Evolutionary conservation across 2,888 invertebrate genomes (phyloP).

Genomic region (Iselma pallidipennis): DNA sequence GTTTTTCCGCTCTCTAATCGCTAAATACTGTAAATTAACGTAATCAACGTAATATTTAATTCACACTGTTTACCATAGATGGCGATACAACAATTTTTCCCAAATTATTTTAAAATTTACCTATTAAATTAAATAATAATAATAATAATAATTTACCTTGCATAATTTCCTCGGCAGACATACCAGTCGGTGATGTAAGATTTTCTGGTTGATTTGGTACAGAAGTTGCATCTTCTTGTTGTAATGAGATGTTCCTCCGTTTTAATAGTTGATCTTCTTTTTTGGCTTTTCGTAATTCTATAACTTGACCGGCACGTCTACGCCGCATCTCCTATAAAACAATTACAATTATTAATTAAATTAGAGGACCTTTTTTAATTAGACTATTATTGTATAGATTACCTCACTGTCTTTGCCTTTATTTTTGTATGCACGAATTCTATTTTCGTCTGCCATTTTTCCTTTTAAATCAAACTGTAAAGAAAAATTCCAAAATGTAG

Average conservation of each 20-base stretch:
- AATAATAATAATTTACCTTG: conserved; percentile 54
- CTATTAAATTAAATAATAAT: too few relatives aligned
- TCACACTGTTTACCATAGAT: not conserved
- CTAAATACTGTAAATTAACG: not conserved
- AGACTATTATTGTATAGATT: conserved; percentile 49
- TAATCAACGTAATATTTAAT: not conserved
- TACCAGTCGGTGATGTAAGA: conserved; percentile 51
- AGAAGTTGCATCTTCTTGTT: conserved; percentile 60
- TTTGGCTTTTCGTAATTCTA: conserved; percentile 89
- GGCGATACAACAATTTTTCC: too few relatives aligned
- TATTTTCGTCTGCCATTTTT: conserved; percentile 66
- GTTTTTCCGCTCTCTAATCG: too few relatives aligned
- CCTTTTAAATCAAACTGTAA: conserved; percentile 1
- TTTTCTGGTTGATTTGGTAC: conserved; percentile 60
- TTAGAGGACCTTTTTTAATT: too few relatives aligned
- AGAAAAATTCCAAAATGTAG: not conserved
- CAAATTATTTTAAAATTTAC: too few relatives aligned
- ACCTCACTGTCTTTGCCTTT: conserved; percentile 76
- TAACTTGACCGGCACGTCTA: conserved; percentile 84
- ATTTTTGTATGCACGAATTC: conserved; percentile 78
- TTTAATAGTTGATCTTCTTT: conserved; percentile 94
- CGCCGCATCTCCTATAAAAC: conserved; percentile 78
- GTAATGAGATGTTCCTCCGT: conserved; percentile 76
- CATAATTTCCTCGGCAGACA: conserved; percentile 75
- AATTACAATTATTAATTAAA: conserved; percentile 2